phyloP scores from a whole-genome alignment of 2,113 vertebrate species.

The Malurus melanocephalus region DNA sequence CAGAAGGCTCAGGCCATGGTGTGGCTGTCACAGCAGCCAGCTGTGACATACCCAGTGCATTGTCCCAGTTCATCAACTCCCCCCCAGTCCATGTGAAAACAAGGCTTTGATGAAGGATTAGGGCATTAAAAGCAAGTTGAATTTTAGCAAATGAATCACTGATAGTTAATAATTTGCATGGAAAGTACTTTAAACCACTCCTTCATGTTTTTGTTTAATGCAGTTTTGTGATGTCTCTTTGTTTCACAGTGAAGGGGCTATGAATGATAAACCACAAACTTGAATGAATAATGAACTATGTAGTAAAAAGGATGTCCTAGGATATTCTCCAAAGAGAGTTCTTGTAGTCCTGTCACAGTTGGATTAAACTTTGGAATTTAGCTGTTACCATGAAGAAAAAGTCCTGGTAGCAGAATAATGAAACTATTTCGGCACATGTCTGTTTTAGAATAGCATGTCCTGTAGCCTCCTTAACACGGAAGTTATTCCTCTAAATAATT shows the following conservation, averaged over 20 bases:
- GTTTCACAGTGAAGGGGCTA: neutral
- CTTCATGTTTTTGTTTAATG: rapidly evolving
- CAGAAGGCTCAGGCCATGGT: rapidly evolving
- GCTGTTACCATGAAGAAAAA: neutral
- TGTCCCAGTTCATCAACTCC: too few relatives aligned
- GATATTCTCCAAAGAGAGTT: neutral
- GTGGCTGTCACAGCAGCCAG: neutral
- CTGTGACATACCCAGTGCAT: rapidly evolving
- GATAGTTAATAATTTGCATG: rapidly evolving
- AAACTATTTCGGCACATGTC: neutral
- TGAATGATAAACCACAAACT: neutral
- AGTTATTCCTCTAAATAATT: neutral
- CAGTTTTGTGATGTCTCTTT: neutral
- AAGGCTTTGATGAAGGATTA: neutral
- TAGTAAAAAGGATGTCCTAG: neutral
- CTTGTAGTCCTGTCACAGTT: neutral
- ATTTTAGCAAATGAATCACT: neutral
- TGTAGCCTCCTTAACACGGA: neutral
- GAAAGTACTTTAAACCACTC: neutral
- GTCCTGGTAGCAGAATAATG: neutral
- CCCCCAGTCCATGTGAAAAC: rapidly evolving
- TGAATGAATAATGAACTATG: neutral
- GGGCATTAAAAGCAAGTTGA: neutral
- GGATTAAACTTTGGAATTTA: neutral
- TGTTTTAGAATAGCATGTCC: neutral